phyloP scores from a whole-genome alignment of 2,113 vertebrate species.

The Coregonus clupeaformis region DNA sequence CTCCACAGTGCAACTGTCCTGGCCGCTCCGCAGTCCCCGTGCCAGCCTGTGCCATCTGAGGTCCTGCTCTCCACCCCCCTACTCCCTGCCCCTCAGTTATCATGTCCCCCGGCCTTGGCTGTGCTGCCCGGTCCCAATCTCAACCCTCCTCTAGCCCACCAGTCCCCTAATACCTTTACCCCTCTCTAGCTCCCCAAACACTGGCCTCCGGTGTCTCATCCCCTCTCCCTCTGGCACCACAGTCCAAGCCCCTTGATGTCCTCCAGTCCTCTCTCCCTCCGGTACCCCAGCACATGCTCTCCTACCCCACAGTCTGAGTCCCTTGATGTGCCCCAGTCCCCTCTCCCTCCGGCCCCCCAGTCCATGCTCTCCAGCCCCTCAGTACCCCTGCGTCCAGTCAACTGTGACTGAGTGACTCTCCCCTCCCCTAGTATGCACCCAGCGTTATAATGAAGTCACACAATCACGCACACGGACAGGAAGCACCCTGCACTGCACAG shows the following conservation, averaged over 20 bases:
- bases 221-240: too few species aligned
- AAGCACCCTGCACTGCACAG: constrained; percentile 52
- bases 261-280: too few species aligned
- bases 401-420: constrained; percentile 70
- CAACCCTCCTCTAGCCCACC: neutral
- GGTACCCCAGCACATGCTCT: too few species aligned
- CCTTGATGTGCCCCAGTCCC: too few species aligned
- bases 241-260: too few species aligned
- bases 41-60: too few species aligned
- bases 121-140: neutral
- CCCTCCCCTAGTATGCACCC: constrained; percentile 49
- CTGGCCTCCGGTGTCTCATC: neutral
- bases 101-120: neutral
- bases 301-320: too few species aligned
- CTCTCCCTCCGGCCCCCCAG: constrained; percentile 15
- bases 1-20: neutral
- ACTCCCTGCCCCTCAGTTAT: too few species aligned
- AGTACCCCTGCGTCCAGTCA: constrained; percentile 58
- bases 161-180: too few species aligned
- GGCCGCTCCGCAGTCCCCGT: neutral
- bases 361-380: constrained; percentile 27
- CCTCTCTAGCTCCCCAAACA: neutral
- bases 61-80: too few species aligned
- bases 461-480: constrained; percentile 55
- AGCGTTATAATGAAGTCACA: constrained; percentile 73